Evolutionary conservation across 2,113 vertebrate genomes (phyloP), one percentile per base, ranked within the genome.

Genomic region (Muntiacus reevesi): DNA sequence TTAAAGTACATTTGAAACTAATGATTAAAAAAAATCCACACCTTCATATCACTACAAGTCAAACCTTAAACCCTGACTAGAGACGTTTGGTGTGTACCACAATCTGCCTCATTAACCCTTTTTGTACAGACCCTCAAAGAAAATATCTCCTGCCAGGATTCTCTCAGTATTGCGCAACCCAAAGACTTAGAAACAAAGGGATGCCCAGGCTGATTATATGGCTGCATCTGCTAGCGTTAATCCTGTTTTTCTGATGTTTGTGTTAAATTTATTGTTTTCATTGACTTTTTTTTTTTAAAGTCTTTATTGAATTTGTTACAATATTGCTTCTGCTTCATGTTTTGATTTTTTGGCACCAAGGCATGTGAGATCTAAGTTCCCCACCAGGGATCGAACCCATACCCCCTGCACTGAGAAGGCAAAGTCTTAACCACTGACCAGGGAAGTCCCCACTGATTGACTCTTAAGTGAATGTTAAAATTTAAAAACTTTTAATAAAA

Each of bases 1-100:
- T 96, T 96, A 59, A 89, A 89, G 74, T 88, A 91, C 84, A 74
- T 92, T 97, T 79, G 83, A 83, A 93, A 93, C 33, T 79, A 62
- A 87, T 43, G 67, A 45, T 95, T 78, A 3, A 57, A 47, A 81
- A 96, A 36, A 82, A n/a, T 36, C 10, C 23, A 36, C 6, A 7
- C 14, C 30, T 30, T 87, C 60, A 62, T 55, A 94, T 33, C 28
- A 36, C 59, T 76, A 36, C 14, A 40, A 25, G 78, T 78, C 82
- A 83, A 52, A 84, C 15, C 57, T 64, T 81, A 47, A 74, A 50
- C 13, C 50, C 33, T n/a, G 25, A 3, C 10, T 83, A 52, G 60
- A 91, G 79, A 83, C 36, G 25, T 74, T 40, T 27, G 1, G 27
- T 23, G 15, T 62, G 43, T 15, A 15, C 33, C 7, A 2, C 3